Conservation (phyloP, 2,797 vertebrate species). For the Coreius guichenoti region DNA sequence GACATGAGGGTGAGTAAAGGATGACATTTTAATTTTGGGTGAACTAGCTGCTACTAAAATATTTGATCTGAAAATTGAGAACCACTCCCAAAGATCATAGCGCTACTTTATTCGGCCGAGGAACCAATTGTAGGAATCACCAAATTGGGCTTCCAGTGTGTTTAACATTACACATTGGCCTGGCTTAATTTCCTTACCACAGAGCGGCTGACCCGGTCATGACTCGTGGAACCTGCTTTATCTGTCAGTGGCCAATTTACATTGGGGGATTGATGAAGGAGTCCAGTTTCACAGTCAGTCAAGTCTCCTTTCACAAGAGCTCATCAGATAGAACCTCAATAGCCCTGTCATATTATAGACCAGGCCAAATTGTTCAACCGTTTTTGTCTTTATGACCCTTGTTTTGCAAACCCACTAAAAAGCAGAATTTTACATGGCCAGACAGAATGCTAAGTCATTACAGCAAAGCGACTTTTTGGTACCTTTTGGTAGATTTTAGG, state of each 20-base stretch:
- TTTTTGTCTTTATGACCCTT: neutral
- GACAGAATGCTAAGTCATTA: neutral
- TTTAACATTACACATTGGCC: conserved; percentile 45
- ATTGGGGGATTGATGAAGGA: conserved; percentile 53
- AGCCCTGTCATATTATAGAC: conserved; percentile 12
- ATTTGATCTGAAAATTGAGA: neutral
- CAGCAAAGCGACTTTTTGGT: neutral
- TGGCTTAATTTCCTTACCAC: conserved; percentile 54
- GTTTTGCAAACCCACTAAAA: conserved; percentile 11
- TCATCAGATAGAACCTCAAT: conserved; percentile 59
- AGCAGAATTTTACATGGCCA: neutral
- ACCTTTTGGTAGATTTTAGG: neutral
- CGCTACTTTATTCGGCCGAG: neutral
- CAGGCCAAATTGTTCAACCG: conserved; percentile 55
- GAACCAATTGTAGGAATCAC: neutral
- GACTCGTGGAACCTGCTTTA: conserved; percentile 55
- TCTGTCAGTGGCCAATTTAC: conserved; percentile 66
- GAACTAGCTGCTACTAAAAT: neutral
- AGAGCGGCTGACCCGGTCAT: conserved; percentile 56
- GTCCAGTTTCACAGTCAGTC: conserved; percentile 67
- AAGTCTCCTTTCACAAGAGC: conserved; percentile 58
- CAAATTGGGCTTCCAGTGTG: conserved; percentile 30
- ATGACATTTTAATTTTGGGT: neutral
- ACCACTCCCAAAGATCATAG: neutral
- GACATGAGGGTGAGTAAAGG: neutral